Percentiles rank a stretch among this genome's conserved stretches.
Conservation (phyloP, 30 jellyfish, hydroid and myxozoan genomes). For the Haliclystus octoradiatus region DNA sequence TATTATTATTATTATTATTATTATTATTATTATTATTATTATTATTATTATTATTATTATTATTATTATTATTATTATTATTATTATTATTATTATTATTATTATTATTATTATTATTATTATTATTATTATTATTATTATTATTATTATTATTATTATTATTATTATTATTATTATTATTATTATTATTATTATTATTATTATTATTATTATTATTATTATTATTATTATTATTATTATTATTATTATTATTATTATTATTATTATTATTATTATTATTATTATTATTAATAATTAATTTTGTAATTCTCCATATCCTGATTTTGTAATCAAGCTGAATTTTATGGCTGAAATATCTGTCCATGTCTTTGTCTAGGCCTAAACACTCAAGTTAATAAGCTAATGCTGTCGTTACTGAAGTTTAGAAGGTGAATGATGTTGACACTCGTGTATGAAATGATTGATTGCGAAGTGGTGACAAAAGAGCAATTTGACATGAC, state of each 20-base stretch:
- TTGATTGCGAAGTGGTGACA: too few species aligned
- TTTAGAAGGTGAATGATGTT: too few species aligned
- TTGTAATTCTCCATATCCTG: too few species aligned
- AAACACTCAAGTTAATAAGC: too few species aligned
- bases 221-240: not conserved
- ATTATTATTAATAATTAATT: not conserved
- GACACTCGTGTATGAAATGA: too few species aligned
- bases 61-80: not conserved
- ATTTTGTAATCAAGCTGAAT: too few species aligned
- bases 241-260: not conserved
- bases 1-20: not conserved
- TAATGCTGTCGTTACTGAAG: too few species aligned
- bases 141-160: not conserved
- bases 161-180: not conserved
- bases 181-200: not conserved
- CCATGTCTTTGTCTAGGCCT: too few species aligned
- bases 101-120: not conserved
- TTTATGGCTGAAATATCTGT: too few species aligned
- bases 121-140: not conserved
- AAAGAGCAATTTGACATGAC: too few species aligned
- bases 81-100: not conserved
- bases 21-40: not conserved
- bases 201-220: not conserved
- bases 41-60: not conserved
- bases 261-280: not conserved